Base-by-base conservation (phyloP, 1,140 invertebrate species). In the Micrasema minimum region DNA sequence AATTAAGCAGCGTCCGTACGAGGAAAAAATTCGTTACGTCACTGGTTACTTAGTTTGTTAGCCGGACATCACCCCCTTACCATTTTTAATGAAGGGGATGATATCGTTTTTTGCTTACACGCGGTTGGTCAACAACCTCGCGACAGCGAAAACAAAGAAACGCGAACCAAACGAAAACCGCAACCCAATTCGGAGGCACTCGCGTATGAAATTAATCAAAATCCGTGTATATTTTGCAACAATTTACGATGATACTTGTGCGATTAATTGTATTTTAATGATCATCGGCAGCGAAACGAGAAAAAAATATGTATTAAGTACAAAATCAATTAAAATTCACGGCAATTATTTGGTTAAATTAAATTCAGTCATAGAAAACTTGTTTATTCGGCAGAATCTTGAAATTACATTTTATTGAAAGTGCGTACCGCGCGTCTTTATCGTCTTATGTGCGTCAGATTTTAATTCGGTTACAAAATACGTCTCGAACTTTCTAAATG, bases 11-110 rank as follows among this genome's bases (percentile, higher is more conserved):
- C 22, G 65, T 55, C 50, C 50, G 65, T 38, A 67, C 37, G 50
- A 64, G 59, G 45, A 64, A 64, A 67, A 67, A 67, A 46, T 20
- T 67, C 50, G 48, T 22, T 51, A 55, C 65, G 65, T 67, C 65
- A 57, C 48, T 67, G 65, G 35, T 64, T 64, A 46, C 59, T 64
- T 64, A 64, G 20, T 62, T 62, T 45, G 57, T 46, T 5, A 31
- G 59, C 41, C 14, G 59, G 43, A 48, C 59, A 7, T 5, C 59
- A 23, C 12, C 59, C 59, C 55, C 35, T 16, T 11, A 38, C 38
- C 20, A 26, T 46, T 64, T 23, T 14, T 45, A 64, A 26, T 26
- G 18, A 64, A 62, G 43, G 59, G 59, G 59, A 31, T 64, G 59
- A 35, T 64, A 46, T 31, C 26, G 7, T 64, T 64, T 64, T 64